Percentiles rank a stretch among this genome's conserved stretches.
phyloP scores from a whole-genome alignment of 2,113 vertebrate genomes.

The Australoheros scitulus region DNA sequence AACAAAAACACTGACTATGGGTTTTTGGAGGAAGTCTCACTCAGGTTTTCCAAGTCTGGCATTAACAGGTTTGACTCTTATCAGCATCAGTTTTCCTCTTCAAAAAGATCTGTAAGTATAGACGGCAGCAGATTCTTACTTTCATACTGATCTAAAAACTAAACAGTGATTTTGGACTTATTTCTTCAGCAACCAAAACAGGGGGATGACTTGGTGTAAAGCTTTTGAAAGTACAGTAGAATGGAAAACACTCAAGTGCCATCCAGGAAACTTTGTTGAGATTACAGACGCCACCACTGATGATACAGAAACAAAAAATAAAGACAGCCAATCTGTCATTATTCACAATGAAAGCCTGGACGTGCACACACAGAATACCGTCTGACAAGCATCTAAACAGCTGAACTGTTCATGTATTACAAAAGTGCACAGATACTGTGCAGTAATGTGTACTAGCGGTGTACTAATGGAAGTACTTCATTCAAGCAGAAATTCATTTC shows the following conservation, averaged over 20 bases:
- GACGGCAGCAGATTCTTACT: background rate
- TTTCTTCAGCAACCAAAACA: background rate
- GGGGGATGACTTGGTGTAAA: background rate
- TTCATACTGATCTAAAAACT: background rate
- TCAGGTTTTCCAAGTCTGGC: background rate
- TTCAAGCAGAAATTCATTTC: background rate
- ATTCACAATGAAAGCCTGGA: background rate
- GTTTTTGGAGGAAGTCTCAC: background rate
- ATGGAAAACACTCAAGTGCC: conserved; percentile 9
- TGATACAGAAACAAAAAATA: background rate
- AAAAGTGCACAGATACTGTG: background rate
- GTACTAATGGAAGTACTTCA: background rate
- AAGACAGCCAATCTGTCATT: background rate
- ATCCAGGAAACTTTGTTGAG: background rate
- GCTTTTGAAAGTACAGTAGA: background rate
- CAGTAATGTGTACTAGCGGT: background rate
- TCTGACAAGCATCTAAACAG: background rate
- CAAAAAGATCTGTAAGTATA: background rate
- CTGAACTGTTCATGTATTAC: background rate
- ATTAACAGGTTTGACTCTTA: background rate
- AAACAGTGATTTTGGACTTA: background rate
- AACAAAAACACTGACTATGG: too few species aligned
- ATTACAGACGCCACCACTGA: background rate
- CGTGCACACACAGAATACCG: background rate
- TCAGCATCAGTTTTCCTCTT: background rate